A percentile compares a stretch with the other conserved stretches of the same genome.
phyloP scores from a whole-genome alignment of 2,797 vertebrate species.

The Acestrorhynchus altus region DNA sequence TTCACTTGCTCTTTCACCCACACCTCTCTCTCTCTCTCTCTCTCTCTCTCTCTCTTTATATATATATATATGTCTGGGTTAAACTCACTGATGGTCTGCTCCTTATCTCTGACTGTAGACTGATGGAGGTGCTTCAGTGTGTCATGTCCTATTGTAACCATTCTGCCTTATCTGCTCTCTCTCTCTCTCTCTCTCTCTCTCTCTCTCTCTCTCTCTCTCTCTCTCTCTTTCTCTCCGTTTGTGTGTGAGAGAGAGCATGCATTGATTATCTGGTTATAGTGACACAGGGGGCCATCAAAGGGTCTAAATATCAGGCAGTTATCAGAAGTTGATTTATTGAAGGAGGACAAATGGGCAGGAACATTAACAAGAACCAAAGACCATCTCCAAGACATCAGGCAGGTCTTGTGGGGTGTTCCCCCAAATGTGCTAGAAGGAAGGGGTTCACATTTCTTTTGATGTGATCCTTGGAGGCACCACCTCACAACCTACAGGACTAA shows the following conservation, averaged over 20 bases:
- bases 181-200: not conserved
- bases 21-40: slow-evolving; percentile 19
- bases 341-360: too few species aligned
- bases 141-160: slow-evolving; percentile 7
- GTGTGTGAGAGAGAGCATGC: not conserved
- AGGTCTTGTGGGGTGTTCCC: too few species aligned
- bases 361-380: too few species aligned
- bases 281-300: too few species aligned
- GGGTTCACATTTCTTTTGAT: too few species aligned
- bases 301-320: too few species aligned
- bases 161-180: not conserved
- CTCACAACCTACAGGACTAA: too few species aligned
- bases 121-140: slow-evolving; percentile 12
- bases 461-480: too few species aligned
- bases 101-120: slow-evolving; percentile 53
- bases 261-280: too few species aligned
- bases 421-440: too few species aligned
- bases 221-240: not conserved
- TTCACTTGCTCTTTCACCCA: slow-evolving; percentile 52
- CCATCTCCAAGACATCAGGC: too few species aligned
- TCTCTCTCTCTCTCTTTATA: slow-evolving; percentile 37
- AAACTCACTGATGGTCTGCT: slow-evolving; percentile 43
- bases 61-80: slow-evolving; percentile 70
- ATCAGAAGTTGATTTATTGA: too few species aligned
- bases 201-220: not conserved